Evolutionary conservation across 2,797 vertebrate species (phyloP).

Genomic region (Thaleichthys pacificus): DNA sequence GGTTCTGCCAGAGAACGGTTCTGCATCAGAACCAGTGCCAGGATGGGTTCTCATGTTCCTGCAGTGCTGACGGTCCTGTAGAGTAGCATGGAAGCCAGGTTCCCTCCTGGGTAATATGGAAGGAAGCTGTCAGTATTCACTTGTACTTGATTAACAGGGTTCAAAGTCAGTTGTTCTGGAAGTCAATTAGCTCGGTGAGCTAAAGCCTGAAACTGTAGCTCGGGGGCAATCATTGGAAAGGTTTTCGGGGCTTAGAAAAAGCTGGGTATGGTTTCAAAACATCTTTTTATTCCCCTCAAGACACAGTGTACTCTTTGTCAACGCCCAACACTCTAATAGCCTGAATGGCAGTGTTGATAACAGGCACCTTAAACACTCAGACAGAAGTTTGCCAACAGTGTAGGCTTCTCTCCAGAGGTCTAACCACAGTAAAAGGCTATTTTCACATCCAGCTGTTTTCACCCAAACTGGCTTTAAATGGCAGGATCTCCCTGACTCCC

Average conservation of each 20-base stretch:
- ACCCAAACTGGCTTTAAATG: slow-evolving; percentile 34
- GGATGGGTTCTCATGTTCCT: slow-evolving; percentile 29
- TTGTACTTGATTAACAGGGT: neutral
- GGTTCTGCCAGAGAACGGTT: slow-evolving; percentile 59
- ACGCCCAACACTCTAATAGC: slow-evolving; percentile 61
- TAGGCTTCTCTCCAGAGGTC: slow-evolving; percentile 44
- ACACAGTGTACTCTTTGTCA: slow-evolving; percentile 48
- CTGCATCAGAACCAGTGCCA: slow-evolving; percentile 38
- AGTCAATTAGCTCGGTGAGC: neutral
- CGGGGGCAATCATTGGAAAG: neutral
- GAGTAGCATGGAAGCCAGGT: slow-evolving; percentile 24
- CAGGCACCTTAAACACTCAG: slow-evolving; percentile 57
- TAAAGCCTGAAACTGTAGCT: slow-evolving; percentile 1
- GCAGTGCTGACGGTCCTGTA: slow-evolving; percentile 30
- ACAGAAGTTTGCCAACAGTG: slow-evolving; percentile 64
- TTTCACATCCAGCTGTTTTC: slow-evolving; percentile 4
- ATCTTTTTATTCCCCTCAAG: too few relatives aligned
- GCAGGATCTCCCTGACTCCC: slow-evolving; percentile 46
- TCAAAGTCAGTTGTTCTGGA: neutral
- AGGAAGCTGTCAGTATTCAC: slow-evolving; percentile 37
- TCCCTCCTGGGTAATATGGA: slow-evolving; percentile 50
- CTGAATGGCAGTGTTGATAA: slow-evolving; percentile 56
- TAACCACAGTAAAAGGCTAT: slow-evolving; percentile 42
- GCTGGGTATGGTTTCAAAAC: slow-evolving; percentile 13
- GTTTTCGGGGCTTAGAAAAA: neutral